These are phyloP conservation scores for Artibeus lituratus DNA, from an alignment of 2,797 vertebrate species.

Conservation along the genomic window DNA sequence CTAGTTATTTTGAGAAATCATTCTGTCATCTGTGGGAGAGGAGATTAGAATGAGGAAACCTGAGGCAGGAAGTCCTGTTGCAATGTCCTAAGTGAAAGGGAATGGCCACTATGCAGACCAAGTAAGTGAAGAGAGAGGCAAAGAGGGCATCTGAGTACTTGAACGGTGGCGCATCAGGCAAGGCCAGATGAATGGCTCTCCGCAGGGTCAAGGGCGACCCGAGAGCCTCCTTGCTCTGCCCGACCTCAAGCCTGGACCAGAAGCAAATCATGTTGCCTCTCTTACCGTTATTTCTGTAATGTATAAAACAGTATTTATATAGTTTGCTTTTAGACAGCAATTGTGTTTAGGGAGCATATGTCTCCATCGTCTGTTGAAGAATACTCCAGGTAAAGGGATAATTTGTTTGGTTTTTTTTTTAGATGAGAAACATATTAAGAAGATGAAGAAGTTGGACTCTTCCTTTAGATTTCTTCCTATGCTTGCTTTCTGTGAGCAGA, in stretches of 20 bases:
- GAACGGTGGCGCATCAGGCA: neutral
- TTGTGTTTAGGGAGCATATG: slow-evolving; percentile 16
- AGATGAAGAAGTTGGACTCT: neutral
- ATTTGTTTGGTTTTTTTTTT: neutral
- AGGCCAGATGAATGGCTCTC: fast-evolving
- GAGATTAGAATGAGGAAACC: neutral
- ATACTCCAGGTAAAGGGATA: slow-evolving; percentile 45
- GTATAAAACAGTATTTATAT: neutral
- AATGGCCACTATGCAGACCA: neutral
- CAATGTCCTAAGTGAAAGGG: neutral
- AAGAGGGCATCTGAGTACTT: neutral
- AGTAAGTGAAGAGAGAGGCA: neutral
- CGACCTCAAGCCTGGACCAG: neutral
- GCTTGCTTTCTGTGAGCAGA: neutral
- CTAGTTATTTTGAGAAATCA: neutral
- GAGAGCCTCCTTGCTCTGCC: neutral
- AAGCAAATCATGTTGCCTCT: neutral
- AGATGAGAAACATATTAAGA: slow-evolving; percentile 16
- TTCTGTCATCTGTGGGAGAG: neutral
- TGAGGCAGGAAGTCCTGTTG: neutral
- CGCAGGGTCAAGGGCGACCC: neutral
- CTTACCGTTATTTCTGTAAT: neutral
- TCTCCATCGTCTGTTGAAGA: slow-evolving; percentile 33
- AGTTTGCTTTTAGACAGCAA: slow-evolving; percentile 10
- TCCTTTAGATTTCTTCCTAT: neutral